phyloP scores from a whole-genome alignment of 2,888 invertebrate species.

The Rosalia funebris region DNA sequence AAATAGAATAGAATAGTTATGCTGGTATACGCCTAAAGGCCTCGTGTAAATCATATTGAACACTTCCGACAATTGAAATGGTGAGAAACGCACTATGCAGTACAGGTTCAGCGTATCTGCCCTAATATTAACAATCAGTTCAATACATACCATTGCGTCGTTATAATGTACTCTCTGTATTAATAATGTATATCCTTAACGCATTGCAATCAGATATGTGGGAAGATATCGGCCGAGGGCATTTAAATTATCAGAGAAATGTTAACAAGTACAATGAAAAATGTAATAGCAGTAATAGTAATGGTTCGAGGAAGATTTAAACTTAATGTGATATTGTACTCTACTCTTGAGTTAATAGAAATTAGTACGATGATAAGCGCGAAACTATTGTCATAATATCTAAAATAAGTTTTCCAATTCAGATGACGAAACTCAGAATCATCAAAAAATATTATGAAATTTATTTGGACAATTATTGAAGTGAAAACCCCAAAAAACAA shows the following conservation, averaged over 20 bases:
- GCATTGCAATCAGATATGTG: background rate
- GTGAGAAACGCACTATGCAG: background rate
- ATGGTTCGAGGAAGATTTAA: too few relatives aligned
- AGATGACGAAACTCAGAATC: too few relatives aligned
- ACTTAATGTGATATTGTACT: too few relatives aligned
- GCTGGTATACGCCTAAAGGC: background rate
- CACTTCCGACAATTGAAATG: slow-evolving; percentile 9
- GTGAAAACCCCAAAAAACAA: too few relatives aligned
- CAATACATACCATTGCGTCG: background rate
- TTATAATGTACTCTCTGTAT: background rate
- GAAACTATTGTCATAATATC: too few relatives aligned
- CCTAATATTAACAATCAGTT: background rate
- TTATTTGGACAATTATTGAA: too few relatives aligned
- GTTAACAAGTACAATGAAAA: background rate
- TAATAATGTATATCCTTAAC: background rate
- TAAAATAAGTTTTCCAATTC: too few relatives aligned
- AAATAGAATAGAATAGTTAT: background rate
- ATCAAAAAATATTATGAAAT: too few relatives aligned
- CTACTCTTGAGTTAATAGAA: too few relatives aligned
- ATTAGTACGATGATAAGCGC: too few relatives aligned
- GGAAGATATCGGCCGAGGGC: background rate
- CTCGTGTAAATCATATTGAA: background rate
- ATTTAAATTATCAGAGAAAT: background rate
- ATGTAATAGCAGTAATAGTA: too few relatives aligned
- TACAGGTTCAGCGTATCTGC: background rate